phyloP scores from a whole-genome alignment of 1,140 invertebrate species.

The Coenobita brevimanus region DNA sequence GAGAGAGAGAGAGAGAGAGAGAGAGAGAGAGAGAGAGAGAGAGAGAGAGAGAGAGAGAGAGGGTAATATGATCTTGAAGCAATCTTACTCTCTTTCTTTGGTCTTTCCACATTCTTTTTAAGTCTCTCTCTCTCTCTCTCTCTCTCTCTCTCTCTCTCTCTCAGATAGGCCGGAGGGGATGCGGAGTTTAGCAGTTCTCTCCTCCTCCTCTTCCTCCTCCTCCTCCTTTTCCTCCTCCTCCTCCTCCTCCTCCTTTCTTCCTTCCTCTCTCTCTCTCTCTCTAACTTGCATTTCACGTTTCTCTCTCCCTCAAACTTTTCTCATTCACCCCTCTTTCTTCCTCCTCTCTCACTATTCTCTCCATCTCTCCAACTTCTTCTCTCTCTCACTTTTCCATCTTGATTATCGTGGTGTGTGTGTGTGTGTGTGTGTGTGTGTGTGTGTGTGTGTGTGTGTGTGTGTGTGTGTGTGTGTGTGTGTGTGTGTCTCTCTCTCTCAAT shows the following conservation, averaged over 20 bases:
- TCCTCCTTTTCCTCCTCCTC: too few species aligned
- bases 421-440: too few species aligned
- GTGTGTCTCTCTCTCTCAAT: too few species aligned
- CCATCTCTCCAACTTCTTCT: not conserved
- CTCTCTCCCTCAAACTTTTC: not conserved
- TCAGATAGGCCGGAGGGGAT: too few species aligned
- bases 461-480: not conserved
- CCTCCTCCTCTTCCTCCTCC: too few species aligned
- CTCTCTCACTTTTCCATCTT: not conserved
- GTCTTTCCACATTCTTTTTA: too few species aligned
- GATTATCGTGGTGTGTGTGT: not conserved
- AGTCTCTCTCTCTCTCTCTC: too few species aligned
- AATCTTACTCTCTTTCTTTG: too few species aligned
- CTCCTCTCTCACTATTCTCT: not conserved
- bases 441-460: not conserved
- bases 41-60: not conserved
- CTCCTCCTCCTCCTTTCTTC: too few species aligned
- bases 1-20: not conserved
- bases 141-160: too few species aligned
- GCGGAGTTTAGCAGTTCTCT: too few species aligned
- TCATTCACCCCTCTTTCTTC: not conserved
- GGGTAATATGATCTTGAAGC: too few species aligned
- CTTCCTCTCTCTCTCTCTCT: not conserved
- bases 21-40: constrained; percentile 24
- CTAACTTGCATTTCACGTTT: not conserved